A percentile compares a stretch with the other conserved stretches of the same genome.
These are phyloP conservation scores for Ctenopoma kingsleyae DNA, from an alignment of 2,797 vertebrate species.

Conservation along the genomic window DNA sequence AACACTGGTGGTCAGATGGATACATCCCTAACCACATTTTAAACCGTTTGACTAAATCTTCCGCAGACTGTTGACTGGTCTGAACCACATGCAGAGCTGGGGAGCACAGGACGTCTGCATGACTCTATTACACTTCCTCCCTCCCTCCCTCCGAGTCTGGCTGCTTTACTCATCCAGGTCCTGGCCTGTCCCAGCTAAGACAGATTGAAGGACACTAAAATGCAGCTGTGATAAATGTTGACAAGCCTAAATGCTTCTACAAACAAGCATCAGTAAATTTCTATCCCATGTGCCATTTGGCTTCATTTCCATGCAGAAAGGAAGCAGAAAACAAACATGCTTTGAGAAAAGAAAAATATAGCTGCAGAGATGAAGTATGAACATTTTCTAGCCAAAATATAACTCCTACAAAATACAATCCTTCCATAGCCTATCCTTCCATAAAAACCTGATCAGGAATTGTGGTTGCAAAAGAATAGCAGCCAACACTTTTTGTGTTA, in stretches of 20 bases:
- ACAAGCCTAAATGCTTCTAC: conserved; percentile 70
- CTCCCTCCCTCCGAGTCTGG: conserved; percentile 56
- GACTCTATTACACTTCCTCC: conserved; percentile 72
- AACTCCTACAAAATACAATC: no score
- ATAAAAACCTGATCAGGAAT: no score
- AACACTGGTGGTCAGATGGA: conserved; percentile 71
- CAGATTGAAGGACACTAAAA: conserved; percentile 76
- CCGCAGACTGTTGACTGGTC: conserved; percentile 64
- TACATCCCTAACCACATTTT: conserved; percentile 70
- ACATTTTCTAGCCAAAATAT: conserved; percentile 8
- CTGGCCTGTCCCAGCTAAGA: conserved; percentile 69
- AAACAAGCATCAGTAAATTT: conserved; percentile 73
- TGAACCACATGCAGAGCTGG: conserved; percentile 64
- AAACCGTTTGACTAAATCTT: conserved; percentile 59
- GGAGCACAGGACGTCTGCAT: conserved; percentile 55
- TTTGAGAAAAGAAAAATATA: conserved; percentile 28
- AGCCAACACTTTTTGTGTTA: no score
- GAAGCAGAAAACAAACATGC: conserved; percentile 25
- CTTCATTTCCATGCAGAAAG: conserved; percentile 38
- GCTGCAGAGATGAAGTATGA: conserved; percentile 13
- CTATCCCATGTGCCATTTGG: conserved; percentile 66
- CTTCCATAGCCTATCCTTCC: no score
- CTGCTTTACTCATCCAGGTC: conserved; percentile 79
- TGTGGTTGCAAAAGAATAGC: no score
- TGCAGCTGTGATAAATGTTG: conserved; percentile 80